Conservation (phyloP, 2,888 invertebrate genomes). For the Melangyna quadrimaculata region DNA sequence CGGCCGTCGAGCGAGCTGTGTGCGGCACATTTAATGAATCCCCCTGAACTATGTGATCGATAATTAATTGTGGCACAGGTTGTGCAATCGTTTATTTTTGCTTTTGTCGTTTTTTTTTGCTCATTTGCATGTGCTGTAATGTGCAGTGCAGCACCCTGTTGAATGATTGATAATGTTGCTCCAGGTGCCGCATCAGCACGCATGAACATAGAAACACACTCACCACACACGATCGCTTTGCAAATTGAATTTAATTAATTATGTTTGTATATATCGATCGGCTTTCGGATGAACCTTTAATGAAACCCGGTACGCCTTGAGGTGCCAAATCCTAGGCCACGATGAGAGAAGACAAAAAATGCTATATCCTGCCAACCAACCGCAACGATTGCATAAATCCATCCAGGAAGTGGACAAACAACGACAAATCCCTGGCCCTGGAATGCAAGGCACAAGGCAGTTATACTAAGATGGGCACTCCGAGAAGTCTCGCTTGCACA, state of each 20-base stretch:
- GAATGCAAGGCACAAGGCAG: constrained; percentile 2
- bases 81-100: constrained; percentile 28
- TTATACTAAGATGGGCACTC: background rate
- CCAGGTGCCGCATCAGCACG: constrained; percentile 64
- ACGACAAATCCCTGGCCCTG: constrained; percentile 51
- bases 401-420: constrained; percentile 58
- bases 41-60: constrained; percentile 39
- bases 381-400: constrained; percentile 37
- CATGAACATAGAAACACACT: constrained; percentile 33
- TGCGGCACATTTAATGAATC: constrained; percentile 2
- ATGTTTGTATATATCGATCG: too few species aligned
- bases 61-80: constrained; percentile 65
- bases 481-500: constrained; percentile 17
- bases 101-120: background rate
- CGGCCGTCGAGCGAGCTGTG: background rate
- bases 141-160: constrained; percentile 37
- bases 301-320: constrained; percentile 22
- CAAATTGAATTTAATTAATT: constrained; percentile 50
- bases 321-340: constrained; percentile 50
- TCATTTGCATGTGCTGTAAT: constrained; percentile 48
- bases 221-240: constrained; percentile 41
- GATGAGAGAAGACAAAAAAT: background rate
- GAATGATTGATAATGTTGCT: constrained; percentile 60
- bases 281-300: constrained; percentile 5
- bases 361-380: constrained; percentile 23